Conservation (phyloP, 2,797 vertebrate genomes). For the Lepus oiostolus region DNA sequence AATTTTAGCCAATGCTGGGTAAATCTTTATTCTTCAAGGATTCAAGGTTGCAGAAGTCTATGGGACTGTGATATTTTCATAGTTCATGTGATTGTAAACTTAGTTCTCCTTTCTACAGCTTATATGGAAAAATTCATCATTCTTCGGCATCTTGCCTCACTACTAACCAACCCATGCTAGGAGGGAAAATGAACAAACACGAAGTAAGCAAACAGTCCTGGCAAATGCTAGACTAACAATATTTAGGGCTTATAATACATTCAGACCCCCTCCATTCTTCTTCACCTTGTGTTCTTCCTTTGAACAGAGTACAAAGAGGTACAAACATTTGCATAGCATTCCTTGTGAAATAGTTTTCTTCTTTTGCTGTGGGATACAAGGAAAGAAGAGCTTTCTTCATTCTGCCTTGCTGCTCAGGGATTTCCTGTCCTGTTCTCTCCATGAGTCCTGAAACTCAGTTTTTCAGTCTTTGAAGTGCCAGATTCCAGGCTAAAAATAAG, state of each 20-base stretch:
- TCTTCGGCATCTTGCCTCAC: background rate
- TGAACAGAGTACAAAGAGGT: background rate
- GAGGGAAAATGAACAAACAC: background rate
- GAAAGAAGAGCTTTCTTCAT: constrained; percentile 10
- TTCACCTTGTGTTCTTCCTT: background rate
- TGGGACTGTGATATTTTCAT: background rate
- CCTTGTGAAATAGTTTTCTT: constrained; percentile 12
- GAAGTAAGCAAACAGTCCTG: background rate
- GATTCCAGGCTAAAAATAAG: constrained; percentile 46
- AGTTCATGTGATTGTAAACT: background rate
- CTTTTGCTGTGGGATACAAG: constrained; percentile 1
- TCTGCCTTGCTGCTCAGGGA: constrained; percentile 25
- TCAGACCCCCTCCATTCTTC: background rate
- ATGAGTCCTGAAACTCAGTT: background rate
- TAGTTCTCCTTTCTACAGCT: constrained; percentile 16
- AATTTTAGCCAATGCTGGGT: background rate
- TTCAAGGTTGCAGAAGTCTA: background rate
- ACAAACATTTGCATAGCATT: background rate
- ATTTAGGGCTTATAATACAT: background rate
- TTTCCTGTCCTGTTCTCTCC: constrained; percentile 51
- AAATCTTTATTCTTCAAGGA: background rate
- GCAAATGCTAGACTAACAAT: background rate
- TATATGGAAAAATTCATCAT: background rate
- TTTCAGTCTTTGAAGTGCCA: constrained; percentile 24
- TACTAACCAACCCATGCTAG: background rate